Percentiles rank a stretch among this genome's conserved stretches.
Evolutionary conservation across 2,113 vertebrate species (phyloP).

Genomic region (Genyomyrus donnyi): DNA sequence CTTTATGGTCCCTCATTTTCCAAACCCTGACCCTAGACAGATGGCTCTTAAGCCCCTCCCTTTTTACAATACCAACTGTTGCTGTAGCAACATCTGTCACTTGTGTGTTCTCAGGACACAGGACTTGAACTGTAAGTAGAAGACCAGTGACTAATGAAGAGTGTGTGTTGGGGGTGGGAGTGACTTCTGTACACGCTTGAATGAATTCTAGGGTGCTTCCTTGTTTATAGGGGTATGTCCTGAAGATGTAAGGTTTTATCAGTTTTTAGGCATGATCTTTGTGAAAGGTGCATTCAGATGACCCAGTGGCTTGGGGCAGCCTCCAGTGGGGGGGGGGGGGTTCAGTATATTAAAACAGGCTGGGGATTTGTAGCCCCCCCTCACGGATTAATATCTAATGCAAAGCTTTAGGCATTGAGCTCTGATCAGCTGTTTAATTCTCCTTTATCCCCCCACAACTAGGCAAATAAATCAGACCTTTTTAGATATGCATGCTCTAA

Average conservation of each 20-base stretch:
- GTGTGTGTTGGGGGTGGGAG: background rate
- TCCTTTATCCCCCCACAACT: conserved; percentile 46
- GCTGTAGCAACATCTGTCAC: conserved; percentile 70
- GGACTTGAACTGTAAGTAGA: background rate
- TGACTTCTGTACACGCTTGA: background rate
- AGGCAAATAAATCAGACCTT: conserved; percentile 32
- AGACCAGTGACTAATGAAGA: background rate
- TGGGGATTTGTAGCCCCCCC: conserved; percentile 53
- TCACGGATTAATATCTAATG: conserved; percentile 64
- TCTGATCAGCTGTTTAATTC: conserved; percentile 59
- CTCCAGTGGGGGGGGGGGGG: background rate
- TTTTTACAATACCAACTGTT: conserved; percentile 62
- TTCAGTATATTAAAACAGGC: conserved; percentile 8
- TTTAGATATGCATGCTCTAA: background rate
- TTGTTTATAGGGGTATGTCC: background rate
- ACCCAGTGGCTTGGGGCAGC: background rate
- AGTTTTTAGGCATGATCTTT: background rate
- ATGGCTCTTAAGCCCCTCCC: conserved; percentile 63
- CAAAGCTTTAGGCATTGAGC: conserved; percentile 59
- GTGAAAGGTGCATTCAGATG: background rate
- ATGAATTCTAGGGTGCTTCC: background rate
- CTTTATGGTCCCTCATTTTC: conserved; percentile 48
- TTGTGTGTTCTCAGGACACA: conserved; percentile 17
- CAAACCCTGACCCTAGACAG: conserved; percentile 70
- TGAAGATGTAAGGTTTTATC: background rate